Percentiles rank a stretch among this genome's conserved stretches.
phyloP scores from a whole-genome alignment of 1,140 invertebrate species.

The Hyphantria cunea region DNA sequence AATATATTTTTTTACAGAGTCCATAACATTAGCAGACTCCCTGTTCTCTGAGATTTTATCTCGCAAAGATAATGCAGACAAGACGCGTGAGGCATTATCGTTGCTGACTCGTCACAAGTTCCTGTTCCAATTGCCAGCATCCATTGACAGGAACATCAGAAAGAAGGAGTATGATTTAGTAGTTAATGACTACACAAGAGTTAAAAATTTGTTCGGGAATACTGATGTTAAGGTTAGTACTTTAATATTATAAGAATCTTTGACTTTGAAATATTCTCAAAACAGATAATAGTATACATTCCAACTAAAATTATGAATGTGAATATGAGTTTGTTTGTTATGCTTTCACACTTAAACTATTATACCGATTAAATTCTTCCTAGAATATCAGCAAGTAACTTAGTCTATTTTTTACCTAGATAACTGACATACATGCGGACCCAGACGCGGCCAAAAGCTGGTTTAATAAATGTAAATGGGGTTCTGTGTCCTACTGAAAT shows the following conservation, averaged over 20 bases:
- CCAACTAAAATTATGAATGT: too few species aligned
- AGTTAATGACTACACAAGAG: slow-evolving; percentile 98
- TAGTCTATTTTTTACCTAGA: too few species aligned
- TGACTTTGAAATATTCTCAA: too few species aligned
- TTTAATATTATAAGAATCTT: neutral
- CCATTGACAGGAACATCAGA: slow-evolving; percentile 96
- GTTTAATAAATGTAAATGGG: too few species aligned
- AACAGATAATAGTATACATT: too few species aligned
- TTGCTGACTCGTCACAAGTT: slow-evolving; percentile 94
- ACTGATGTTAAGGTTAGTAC: slow-evolving; percentile 90
- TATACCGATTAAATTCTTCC: too few species aligned
- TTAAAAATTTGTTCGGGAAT: slow-evolving; percentile 97
- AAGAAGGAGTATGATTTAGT: slow-evolving; percentile 98
- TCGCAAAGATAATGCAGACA: slow-evolving; percentile 96
- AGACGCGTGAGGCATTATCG: slow-evolving; percentile 96
- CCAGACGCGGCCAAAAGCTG: too few species aligned
- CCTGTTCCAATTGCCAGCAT: slow-evolving; percentile 96
- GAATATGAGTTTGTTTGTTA: too few species aligned
- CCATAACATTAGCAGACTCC: slow-evolving; percentile 94
- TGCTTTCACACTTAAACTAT: too few species aligned
- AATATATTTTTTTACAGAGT: slow-evolving; percentile 84
- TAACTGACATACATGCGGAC: too few species aligned
- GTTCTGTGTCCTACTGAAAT: too few species aligned
- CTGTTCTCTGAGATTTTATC: slow-evolving; percentile 97
- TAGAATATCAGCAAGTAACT: too few species aligned